Evolutionary conservation across 2,797 vertebrate genomes (phyloP).

Genomic region (Parauchenoglanis ngamensis): DNA sequence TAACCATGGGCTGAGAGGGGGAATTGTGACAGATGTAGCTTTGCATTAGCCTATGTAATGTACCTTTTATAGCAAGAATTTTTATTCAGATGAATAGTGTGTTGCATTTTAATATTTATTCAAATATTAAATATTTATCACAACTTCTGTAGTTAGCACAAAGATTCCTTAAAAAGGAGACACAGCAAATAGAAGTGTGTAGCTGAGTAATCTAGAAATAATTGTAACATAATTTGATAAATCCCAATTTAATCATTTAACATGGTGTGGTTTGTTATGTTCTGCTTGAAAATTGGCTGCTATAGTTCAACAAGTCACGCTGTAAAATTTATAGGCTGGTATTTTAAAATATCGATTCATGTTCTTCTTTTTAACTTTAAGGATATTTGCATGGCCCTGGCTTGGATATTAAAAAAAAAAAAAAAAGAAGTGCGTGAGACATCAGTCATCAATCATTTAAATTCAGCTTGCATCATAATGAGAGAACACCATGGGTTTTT

Average conservation of each 20-base stretch:
- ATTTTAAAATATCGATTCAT: neutral
- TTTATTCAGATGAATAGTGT: neutral
- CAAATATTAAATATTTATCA: neutral
- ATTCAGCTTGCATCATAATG: neutral
- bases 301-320: no score
- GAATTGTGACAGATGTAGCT: neutral
- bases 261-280: neutral
- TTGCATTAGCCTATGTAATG: neutral
- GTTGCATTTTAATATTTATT: neutral
- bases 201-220: neutral
- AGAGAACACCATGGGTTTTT: conserved; percentile 1
- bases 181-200: neutral
- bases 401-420: neutral
- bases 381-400: neutral
- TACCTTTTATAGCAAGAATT: neutral
- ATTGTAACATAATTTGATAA: neutral
- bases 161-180: neutral
- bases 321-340: neutral
- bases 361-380: neutral
- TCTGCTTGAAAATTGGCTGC: neutral
- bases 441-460: neutral
- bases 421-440: neutral
- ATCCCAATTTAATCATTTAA: neutral
- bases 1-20: neutral
- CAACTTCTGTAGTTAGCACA: neutral